Base-by-base conservation (phyloP, 2,113 vertebrate species). In the Patagioenas fasciata region DNA sequence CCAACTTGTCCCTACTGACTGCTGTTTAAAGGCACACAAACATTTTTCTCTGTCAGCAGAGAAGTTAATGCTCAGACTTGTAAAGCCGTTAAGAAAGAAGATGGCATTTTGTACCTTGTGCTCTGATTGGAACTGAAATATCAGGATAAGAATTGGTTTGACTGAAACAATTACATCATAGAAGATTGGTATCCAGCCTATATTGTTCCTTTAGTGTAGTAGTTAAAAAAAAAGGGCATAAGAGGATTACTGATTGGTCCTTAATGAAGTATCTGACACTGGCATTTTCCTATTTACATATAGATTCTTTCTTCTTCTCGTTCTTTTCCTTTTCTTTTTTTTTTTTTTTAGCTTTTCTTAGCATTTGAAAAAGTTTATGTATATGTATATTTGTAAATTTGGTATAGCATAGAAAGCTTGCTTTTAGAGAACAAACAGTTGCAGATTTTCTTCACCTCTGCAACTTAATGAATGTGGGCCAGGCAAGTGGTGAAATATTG, bases 221-320 rank as follows among this genome's bases (percentile, higher is more conserved):
- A 62, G 18, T 67, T 77, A 73, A 19, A 44, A 84, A 91, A 47
- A 87, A 91, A 42, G 20, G 61, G 29, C 29, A 9, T 91, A 95
- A 96, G 88, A 95, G 89, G 89, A 95, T 95, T 97, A 97, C 83
- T 91, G 90, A 75, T 83, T 57, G 62, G 61, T 80, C 88, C 60
- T 90, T 95, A 93, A 93, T 91, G 75, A 96, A 91, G 67, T 93
- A 94, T 88, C 80, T 78, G 82, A 67, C 60, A 74, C 67, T 81
- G 80, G 69, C 78, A 69, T 94, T 93, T 94, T 92, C 72, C 16
- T 91, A 95, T 96, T 95, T 96, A 88, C 93, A 93, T 97, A 92
- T 91, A 93, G 80, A 96, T 86, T 91, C 89, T 85, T 92, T 89
- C 89, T 92, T 95, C 95, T 64, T 90, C 60, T 93, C 47, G 34